phyloP scores from a whole-genome alignment of 1,140 invertebrate species.

The Muscidifurax raptorellus region DNA sequence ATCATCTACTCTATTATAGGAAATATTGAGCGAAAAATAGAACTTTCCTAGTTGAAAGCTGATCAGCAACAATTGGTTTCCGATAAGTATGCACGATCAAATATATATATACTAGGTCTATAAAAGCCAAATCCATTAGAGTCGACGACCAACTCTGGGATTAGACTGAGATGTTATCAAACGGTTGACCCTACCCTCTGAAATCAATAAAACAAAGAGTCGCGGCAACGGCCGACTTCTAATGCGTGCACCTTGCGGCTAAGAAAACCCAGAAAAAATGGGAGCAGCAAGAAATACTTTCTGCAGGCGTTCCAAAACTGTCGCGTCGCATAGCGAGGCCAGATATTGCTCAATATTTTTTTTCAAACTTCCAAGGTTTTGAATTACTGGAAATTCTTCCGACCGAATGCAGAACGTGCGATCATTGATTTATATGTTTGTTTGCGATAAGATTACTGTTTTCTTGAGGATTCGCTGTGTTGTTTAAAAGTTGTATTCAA shows the following conservation, averaged over 20 bases:
- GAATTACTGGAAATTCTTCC: too few relatives aligned
- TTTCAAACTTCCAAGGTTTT: neutral
- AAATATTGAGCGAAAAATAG: neutral
- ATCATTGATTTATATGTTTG: too few relatives aligned
- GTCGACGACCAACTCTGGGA: neutral
- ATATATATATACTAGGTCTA: neutral
- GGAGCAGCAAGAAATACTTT: neutral
- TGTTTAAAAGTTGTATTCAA: too few relatives aligned
- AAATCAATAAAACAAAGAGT: constrained; percentile 62
- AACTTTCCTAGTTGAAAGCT: neutral
- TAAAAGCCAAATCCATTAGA: neutral
- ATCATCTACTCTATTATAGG: neutral
- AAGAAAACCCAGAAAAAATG: neutral
- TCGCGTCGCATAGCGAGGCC: neutral
- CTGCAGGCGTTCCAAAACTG: neutral
- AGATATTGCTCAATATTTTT: neutral
- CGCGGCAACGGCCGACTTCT: constrained; percentile 10
- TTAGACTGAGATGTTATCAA: constrained; percentile 43
- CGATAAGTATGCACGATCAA: neutral
- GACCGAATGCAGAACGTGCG: too few relatives aligned
- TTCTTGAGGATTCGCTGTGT: too few relatives aligned
- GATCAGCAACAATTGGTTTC: neutral
- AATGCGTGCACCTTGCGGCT: neutral
- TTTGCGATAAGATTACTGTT: too few relatives aligned
- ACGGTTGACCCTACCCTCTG: constrained; percentile 41